Percentiles rank a stretch among this genome's conserved stretches.
Conservation (phyloP, 2,888 invertebrate species). For the Watsonalla binaria region DNA sequence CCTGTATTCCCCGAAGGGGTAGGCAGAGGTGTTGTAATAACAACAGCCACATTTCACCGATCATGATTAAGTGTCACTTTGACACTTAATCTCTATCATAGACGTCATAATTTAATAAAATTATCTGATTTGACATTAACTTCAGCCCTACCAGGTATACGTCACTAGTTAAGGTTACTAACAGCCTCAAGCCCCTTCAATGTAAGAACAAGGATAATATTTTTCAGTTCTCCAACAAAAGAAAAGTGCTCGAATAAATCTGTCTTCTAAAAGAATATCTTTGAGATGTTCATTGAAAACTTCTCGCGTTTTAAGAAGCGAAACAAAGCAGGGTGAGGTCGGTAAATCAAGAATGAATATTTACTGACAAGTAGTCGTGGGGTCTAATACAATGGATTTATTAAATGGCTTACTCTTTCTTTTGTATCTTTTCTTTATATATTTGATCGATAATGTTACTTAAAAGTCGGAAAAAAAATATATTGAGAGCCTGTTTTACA, state of each 20-base stretch:
- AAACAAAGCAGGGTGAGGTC: not conserved
- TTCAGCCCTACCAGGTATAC: no score
- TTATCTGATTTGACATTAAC: no score
- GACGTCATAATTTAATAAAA: no score
- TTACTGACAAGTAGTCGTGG: not conserved
- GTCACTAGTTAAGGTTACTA: no score
- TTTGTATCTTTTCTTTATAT: not conserved
- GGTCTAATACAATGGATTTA: not conserved
- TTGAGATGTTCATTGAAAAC: not conserved
- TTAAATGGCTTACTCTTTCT: not conserved
- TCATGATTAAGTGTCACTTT: no score
- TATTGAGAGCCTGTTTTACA: no score
- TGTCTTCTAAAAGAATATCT: not conserved
- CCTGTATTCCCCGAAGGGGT: no score
- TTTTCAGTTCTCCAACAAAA: constrained; percentile 2
- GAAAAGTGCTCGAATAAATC: not conserved
- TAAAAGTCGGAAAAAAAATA: no score
- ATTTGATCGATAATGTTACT: no score
- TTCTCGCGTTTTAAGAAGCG: not conserved
- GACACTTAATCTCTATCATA: no score
- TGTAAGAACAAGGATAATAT: not conserved
- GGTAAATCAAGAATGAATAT: not conserved
- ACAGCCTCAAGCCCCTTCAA: not conserved
- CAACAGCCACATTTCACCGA: no score
- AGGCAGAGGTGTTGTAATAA: no score